Base-by-base conservation (phyloP, 1,140 invertebrate species). In the Calephelis virginiensis region DNA sequence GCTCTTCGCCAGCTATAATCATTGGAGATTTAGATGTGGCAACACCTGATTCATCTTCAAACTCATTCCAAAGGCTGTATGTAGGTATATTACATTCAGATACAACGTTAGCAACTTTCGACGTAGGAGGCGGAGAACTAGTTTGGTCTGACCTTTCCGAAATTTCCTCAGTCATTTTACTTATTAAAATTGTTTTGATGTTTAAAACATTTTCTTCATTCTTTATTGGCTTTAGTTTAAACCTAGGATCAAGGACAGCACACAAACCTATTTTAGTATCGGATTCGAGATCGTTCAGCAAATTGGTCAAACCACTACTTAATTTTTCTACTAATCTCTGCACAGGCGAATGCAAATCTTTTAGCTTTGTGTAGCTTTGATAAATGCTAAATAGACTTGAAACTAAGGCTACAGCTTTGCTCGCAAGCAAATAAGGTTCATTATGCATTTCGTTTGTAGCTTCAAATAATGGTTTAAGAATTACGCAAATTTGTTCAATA, bases 141-240 rank as follows among this genome's bases (percentile, higher is more conserved):
- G 8, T 11, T 17, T 17, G 8, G 10, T 37, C 6, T 3, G 10
- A 17, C 11, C 11, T 37, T 37, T 38, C 38, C 6, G 28, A 28
- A 12, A 37, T 59, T 59, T 59, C 17, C 28, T 59, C 53, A 7
- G 14, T 56, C 10, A 56, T 17, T 56, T n/a, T 37, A 59, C 28
- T 59, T 28, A 59, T 59, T 8, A 59, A 28, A 8, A 10, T 59
- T 12, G 53, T 59, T 37, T 59, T 59, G n/a, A 59, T 28, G 12
- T 59, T 59, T 59, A 59, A 59, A 59, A 59, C 37, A 59, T 59
- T 28, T 28, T 59, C 53, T 38, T 17, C 28, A 7, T 59, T 59
- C 28, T 59, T 59, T 11, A 59, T n/a, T 37, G 53, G 53, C 12
- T 56, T 56, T n/a, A 56, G 53, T 17, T 56, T 56, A 56, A 56